Base-by-base conservation (phyloP, 2,797 vertebrate genomes). In the Brotogeris chrysoptera region DNA sequence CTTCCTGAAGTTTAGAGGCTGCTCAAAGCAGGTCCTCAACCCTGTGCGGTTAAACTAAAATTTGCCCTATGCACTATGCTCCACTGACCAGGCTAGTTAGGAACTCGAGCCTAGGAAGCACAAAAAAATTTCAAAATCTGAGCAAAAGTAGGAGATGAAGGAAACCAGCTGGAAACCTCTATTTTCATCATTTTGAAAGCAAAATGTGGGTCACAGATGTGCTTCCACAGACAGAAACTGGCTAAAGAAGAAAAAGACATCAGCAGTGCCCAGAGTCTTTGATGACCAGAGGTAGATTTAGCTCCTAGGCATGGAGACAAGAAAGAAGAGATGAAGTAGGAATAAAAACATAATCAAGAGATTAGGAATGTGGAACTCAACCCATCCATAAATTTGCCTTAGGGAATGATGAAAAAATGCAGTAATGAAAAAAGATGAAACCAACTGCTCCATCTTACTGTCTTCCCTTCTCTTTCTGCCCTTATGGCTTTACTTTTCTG, bases 161-260 rank as follows among this genome's bases (percentile, higher is more conserved):
- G 95, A 95, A 97, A 94, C 80, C 91, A 94, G 88, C 90, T 95
- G 95, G 94, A 96, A 97, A 95, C 70, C 90, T 86, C 82, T 81
- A n/a, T 79, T 94, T 91, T 92, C 77, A 92, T 90, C 87, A 90
- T 91, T 96, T 90, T 94, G 85, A 94, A 95, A 86, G 92, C 87
- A 83, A 94, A 97, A 96, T 96, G 77, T 97, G 94, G 95, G 95
- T 93, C 96, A 93, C 91, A 96, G 92, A 96, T 95, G 95, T 91
- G 92, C 85, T 86, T 81, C 80, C 24, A 81, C 53, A 69, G 89
- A 94, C 89, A 94, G 76, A 77, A 93, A 80, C 87, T 88, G 89
- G 85, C 89, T 93, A 69, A 87, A 92, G 89, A 96, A 96, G 95
- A 93, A 92, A 94, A 96, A 94, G 79, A 78, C 93, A 89, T 85